These are phyloP conservation scores for Myiagra hebetior DNA, from an alignment of 2,113 vertebrate genomes.

Conservation along the genomic window DNA sequence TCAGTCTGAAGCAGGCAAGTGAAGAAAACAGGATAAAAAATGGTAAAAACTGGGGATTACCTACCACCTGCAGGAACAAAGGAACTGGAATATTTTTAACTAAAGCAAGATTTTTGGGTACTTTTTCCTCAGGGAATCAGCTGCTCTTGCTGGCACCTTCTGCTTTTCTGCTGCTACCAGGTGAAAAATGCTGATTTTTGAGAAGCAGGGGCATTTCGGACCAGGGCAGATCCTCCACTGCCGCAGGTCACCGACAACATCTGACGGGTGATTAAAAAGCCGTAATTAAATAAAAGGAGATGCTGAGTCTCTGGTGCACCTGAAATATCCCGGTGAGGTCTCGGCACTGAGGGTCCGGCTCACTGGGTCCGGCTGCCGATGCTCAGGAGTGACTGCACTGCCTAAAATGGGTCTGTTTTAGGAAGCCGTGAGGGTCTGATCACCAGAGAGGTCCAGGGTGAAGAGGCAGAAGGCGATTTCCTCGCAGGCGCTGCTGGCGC, in stretches of 20 bases:
- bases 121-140: not conserved
- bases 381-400: accelerated
- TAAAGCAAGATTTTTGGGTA: accelerated
- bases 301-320: not conserved
- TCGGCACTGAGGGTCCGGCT: accelerated
- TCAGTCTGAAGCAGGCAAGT: not conserved
- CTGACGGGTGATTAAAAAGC: not conserved
- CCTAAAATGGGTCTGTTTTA: accelerated
- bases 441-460: not conserved
- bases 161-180: not conserved
- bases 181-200: not conserved
- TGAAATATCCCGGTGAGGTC: accelerated
- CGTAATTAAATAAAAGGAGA: not conserved
- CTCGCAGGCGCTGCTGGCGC: conserved; percentile 47
- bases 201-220: accelerated
- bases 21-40: not conserved
- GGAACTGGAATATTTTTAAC: not conserved
- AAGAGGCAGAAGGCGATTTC: conserved; percentile 72
- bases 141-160: not conserved
- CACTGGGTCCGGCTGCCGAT: accelerated
- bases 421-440: not conserved
- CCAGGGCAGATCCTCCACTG: not conserved
- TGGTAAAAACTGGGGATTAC: not conserved
- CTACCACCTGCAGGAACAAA: not conserved
- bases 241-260: accelerated